Evolutionary conservation across 2,113 vertebrate species (phyloP), one percentile per base, ranked within the genome.

Genomic region (Aptenodytes forsteri): DNA sequence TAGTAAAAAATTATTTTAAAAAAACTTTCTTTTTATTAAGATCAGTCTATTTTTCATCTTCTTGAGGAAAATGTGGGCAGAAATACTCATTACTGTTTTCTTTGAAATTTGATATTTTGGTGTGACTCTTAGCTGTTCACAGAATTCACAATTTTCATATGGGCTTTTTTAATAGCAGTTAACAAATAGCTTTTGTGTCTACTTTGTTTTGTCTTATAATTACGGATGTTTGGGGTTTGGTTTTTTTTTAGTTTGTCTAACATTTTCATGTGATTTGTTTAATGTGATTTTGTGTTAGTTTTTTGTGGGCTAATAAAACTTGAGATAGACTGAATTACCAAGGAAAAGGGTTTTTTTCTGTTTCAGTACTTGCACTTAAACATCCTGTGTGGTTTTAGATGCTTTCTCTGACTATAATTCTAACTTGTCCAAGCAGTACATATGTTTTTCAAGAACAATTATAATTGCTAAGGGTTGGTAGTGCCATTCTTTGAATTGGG

Each of bases 371-470:
- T 40, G 25, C 20, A 17, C 16, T 62, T 88, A 77, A 56, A 22
- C 27, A 20, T 26, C 8, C 7, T 15, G 8, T 77, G 30, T 79
- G 46, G 34, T 49, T 78, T 88, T 32, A 78, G 58, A 27, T 84
- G 42, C 6, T 27, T 77, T 72, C 36, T 75, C 36, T 55, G 52
- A 25, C 29, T 56, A 4, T 15, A 52, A 36, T 62, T 87, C 52
- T 62, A 6, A 44, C 38, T 81, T 47, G 29, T 32, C 36, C 20
- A 29, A 66, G 23, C 11, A 70, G 18, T n/a, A 13, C 0, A 0
- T 20, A 1, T 26, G 34, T 47, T 52, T 70, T 29, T 20, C 62
- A 67, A 19, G 82, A 67, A 16, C 21, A 47, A 0, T 26, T 49
- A 13, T 42, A 83, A 15, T 29, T 85, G 47, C 36, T 47, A 2